Conservation (phyloP, 2,113 vertebrate genomes). For the Azemiops feae region DNA sequence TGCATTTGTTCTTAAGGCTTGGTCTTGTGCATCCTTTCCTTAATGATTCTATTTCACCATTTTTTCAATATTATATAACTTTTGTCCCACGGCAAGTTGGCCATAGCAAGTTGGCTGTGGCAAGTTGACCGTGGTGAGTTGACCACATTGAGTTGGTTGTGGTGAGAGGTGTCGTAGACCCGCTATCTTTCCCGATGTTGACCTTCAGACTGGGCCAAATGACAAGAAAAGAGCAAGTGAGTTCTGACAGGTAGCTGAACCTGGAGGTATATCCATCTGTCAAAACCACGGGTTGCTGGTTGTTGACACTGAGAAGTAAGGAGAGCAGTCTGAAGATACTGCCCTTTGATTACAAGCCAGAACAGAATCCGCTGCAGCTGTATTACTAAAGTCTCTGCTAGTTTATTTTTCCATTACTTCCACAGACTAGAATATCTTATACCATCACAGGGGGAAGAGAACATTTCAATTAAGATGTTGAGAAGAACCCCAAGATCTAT, state of each 20-base stretch:
- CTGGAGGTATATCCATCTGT: neutral
- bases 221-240: neutral
- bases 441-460: neutral
- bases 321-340: neutral
- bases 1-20: too few relatives aligned
- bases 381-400: neutral
- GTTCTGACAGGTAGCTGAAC: neutral
- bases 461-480: neutral
- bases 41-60: neutral
- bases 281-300: neutral
- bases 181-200: neutral
- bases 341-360: neutral
- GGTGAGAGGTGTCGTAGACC: neutral
- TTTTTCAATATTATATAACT: neutral
- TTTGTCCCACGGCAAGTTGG: neutral
- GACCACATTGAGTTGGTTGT: neutral
- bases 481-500: neutral
- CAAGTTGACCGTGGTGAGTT: neutral
- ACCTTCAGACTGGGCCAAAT: neutral
- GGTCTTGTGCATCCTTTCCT: neutral
- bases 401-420: neutral
- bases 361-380: neutral
- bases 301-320: neutral
- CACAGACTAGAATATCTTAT: neutral
- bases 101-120: neutral